Conservation (phyloP, 1,140 invertebrate genomes). For the Solenopsis invicta region DNA sequence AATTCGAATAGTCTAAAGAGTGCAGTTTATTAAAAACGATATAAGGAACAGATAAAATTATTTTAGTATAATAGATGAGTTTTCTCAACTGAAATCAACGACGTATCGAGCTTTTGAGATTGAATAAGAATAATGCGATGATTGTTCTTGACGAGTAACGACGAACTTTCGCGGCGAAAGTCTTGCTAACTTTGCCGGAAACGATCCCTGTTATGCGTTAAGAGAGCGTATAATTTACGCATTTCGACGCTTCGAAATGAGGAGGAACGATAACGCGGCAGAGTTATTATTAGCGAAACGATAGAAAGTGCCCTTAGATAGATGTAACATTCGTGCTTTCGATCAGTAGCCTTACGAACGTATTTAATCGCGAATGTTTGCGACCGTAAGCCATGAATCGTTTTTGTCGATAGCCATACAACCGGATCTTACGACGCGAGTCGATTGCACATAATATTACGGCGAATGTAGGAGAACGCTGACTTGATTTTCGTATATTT, state of each 20-base stretch:
- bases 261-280: neutral
- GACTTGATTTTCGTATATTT: neutral
- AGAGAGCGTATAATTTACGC: neutral
- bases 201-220: neutral
- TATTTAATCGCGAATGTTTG: constrained; percentile 36
- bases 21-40: neutral
- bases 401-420: constrained; percentile 29
- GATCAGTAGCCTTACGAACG: constrained; percentile 71
- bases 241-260: neutral
- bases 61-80: constrained; percentile 9
- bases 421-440: neutral
- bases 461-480: neutral
- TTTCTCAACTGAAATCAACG: constrained; percentile 18
- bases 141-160: neutral
- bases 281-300: constrained; percentile 33
- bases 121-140: neutral
- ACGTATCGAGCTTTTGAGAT: constrained; percentile 28
- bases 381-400: neutral
- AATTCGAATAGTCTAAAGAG: constrained; percentile 7
- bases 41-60: neutral
- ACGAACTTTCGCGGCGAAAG: neutral
- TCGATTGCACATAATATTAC: constrained; percentile 38
- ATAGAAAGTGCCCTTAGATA: constrained; percentile 85
- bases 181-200: neutral
- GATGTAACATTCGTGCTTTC: constrained; percentile 80